Percentiles rank a stretch among this genome's conserved stretches.
phyloP scores from a whole-genome alignment of 2,888 invertebrate genomes.

The Spilosoma lubricipeda region DNA sequence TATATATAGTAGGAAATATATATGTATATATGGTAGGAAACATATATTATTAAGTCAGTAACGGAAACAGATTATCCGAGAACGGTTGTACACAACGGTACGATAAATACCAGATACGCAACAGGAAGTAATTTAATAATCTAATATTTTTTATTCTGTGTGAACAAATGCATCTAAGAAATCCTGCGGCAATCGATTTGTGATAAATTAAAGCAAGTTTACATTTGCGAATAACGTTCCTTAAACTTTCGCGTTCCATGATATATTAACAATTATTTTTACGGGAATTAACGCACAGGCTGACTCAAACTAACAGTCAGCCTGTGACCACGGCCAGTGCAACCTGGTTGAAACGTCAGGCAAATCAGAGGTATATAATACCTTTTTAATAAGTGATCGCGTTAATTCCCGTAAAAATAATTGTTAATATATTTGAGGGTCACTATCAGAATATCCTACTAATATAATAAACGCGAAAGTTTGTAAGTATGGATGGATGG shows the following conservation, averaged over 20 bases:
- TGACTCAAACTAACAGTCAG: too few species aligned
- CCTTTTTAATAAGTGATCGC: too few species aligned
- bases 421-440: too few species aligned
- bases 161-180: background rate
- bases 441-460: background rate
- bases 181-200: background rate
- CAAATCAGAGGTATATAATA: too few species aligned
- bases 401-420: too few species aligned
- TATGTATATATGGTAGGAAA: conserved; percentile 38
- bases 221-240: background rate
- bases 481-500: too few species aligned
- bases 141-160: conserved; percentile 8
- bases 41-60: conserved; percentile 19
- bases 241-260: too few species aligned
- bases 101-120: conserved; percentile 34
- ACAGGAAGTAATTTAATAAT: conserved; percentile 36
- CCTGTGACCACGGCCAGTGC: too few species aligned
- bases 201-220: background rate
- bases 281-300: too few species aligned
- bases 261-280: too few species aligned
- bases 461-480: too few species aligned
- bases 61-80: conserved; percentile 31
- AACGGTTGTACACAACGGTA: conserved; percentile 27
- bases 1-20: conserved; percentile 39
- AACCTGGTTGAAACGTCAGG: too few species aligned